A percentile compares a stretch with the other conserved stretches of the same genome.
phyloP scores from a whole-genome alignment of 2,888 invertebrate genomes.

The Coelopa pilipes region DNA sequence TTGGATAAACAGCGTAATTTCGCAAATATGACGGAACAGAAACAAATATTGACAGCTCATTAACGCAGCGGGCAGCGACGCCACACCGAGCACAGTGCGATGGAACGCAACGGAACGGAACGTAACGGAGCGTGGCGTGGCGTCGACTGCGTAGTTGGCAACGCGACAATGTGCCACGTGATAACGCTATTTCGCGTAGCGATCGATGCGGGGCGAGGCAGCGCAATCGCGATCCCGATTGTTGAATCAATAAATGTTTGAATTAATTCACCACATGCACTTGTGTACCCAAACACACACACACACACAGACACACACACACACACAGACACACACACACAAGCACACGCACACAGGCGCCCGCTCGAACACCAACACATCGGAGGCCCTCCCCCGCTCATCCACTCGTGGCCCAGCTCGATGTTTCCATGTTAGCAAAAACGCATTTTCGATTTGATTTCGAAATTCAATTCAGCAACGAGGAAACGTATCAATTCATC shows the following conservation, averaged over 20 bases:
- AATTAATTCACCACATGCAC: slow-evolving; percentile 9
- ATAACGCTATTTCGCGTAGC: too few species aligned
- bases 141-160: not conserved
- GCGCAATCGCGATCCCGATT: not conserved
- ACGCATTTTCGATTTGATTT: too few species aligned
- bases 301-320: slow-evolving; percentile 12
- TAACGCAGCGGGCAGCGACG: slow-evolving; percentile 1
- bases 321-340: not conserved
- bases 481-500: too few species aligned
- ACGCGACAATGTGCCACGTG: too few species aligned
- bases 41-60: slow-evolving; percentile 31
- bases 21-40: slow-evolving; percentile 20
- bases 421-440: too few species aligned
- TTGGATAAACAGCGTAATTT: slow-evolving; percentile 15
- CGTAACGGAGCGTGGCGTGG: not conserved
- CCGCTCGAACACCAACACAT: too few species aligned
- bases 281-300: slow-evolving; percentile 3
- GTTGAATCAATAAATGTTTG: slow-evolving; percentile 17
- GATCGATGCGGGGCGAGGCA: not conserved
- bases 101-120: slow-evolving; percentile 1
- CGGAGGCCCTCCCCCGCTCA: too few species aligned
- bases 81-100: slow-evolving; percentile 1
- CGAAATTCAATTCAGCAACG: too few species aligned
- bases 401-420: too few species aligned
- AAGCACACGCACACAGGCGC: not conserved